Conservation (phyloP, 2,797 vertebrate genomes). For the Carcharodon carcharias region DNA sequence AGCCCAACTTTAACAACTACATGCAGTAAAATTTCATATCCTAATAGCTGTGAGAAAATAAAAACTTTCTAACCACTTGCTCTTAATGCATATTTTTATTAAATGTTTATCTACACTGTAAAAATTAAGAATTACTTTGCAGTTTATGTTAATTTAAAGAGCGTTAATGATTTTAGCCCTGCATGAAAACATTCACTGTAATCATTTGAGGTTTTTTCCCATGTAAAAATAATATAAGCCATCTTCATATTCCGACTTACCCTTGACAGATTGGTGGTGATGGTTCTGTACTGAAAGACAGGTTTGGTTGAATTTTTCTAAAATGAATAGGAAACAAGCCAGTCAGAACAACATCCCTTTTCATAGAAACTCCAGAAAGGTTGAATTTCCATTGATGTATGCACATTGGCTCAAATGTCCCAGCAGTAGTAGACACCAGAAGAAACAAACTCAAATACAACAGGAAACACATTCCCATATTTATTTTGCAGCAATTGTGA, state of each 20-base stretch:
- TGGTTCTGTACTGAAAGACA: slow-evolving; percentile 36
- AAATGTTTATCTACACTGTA: neutral
- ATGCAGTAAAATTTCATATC: neutral
- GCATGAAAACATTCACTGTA: neutral
- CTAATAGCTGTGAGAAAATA: neutral
- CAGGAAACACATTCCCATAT: neutral
- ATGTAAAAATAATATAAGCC: neutral
- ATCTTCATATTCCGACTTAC: slow-evolving; percentile 33
- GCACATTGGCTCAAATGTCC: neutral
- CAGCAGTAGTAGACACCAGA: neutral
- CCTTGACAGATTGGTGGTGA: slow-evolving; percentile 30
- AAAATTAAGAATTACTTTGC: neutral
- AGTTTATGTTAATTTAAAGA: neutral
- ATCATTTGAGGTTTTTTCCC: neutral
- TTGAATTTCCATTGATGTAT: neutral
- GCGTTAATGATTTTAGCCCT: neutral
- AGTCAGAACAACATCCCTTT: neutral
- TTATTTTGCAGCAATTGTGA: neutral
- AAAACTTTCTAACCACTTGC: neutral
- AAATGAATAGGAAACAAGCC: slow-evolving; percentile 34
- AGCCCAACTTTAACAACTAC: neutral
- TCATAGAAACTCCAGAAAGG: slow-evolving; percentile 3
- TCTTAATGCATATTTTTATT: neutral
- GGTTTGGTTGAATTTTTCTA: slow-evolving; percentile 33
- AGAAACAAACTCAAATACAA: neutral